These are phyloP conservation scores for Danaus chrysippus DNA, from an alignment of 2,888 invertebrate genomes.

Conservation along the genomic window DNA sequence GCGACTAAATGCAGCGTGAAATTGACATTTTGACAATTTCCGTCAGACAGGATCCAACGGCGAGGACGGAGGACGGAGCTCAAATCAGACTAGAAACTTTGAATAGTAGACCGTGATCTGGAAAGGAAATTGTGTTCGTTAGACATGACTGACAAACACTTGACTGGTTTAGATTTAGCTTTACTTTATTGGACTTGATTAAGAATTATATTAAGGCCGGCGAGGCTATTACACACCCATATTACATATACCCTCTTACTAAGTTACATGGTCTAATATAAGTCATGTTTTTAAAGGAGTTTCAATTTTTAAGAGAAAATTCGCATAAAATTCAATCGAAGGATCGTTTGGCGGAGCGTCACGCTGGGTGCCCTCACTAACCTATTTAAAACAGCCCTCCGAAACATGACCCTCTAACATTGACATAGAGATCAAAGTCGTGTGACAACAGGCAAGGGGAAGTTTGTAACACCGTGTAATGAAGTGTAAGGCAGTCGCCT, in stretches of 20 bases:
- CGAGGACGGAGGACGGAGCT: conserved; percentile 13
- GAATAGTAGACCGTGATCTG: conserved; percentile 38
- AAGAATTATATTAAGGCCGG: neutral
- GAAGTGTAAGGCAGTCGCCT: conserved; percentile 68
- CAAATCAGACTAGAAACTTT: conserved; percentile 30
- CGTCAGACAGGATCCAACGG: conserved; percentile 22
- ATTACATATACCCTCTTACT: neutral
- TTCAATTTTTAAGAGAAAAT: conserved; percentile 40
- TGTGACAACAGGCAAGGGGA: conserved; percentile 36
- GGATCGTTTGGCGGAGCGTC: conserved; percentile 55
- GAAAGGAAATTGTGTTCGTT: conserved; percentile 53
- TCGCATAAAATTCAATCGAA: conserved; percentile 53
- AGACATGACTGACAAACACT: conserved; percentile 28
- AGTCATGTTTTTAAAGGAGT: conserved; percentile 29
- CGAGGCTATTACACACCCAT: neutral
- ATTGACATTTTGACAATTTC: conserved; percentile 33
- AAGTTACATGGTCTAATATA: conserved; percentile 2
- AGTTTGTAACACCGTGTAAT: conserved; percentile 61
- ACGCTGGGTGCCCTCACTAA: conserved; percentile 63
- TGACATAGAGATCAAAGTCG: conserved; percentile 43
- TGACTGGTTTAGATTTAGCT: conserved; percentile 9
- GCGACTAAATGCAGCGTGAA: conserved; percentile 15
- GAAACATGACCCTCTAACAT: conserved; percentile 37
- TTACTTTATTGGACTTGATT: conserved; percentile 8
- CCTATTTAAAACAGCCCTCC: conserved; percentile 42